A percentile compares a stretch with the other conserved stretches of the same genome.
Conservation (phyloP, 1,140 invertebrate genomes). For the Caerostris darwini region DNA sequence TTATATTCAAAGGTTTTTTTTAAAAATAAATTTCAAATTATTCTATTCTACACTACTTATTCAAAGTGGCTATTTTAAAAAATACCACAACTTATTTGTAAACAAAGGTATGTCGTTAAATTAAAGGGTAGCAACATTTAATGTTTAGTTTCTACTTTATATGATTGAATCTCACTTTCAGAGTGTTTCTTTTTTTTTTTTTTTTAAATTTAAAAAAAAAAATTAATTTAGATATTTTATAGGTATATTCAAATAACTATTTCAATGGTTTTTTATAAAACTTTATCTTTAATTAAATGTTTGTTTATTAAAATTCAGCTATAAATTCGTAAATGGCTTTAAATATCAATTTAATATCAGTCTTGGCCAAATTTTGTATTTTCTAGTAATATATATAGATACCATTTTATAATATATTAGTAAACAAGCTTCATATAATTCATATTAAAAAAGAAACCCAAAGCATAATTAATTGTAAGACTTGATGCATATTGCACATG, state of each 20-base stretch:
- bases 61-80: too few relatives aligned
- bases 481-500: not conserved
- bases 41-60: too few relatives aligned
- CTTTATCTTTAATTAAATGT: not conserved
- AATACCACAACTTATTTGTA: too few relatives aligned
- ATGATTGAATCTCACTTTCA: not conserved
- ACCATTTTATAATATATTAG: not conserved
- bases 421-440: not conserved
- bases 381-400: not conserved
- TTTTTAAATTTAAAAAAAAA: not conserved
- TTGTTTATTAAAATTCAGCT: not conserved
- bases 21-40: not conserved
- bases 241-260: not conserved
- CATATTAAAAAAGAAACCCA: not conserved
- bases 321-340: not conserved
- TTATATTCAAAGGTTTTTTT: not conserved
- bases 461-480: not conserved
- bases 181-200: not conserved
- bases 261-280: not conserved
- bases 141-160: not conserved
- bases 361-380: slow-evolving; percentile 39
- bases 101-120: too few relatives aligned
- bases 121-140: too few relatives aligned
- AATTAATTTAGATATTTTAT: not conserved
- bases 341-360: not conserved